Percentiles rank a stretch among this genome's conserved stretches.
These are phyloP conservation scores for Promerops cafer DNA, from an alignment of 2,113 vertebrate genomes.

Conservation along the genomic window DNA sequence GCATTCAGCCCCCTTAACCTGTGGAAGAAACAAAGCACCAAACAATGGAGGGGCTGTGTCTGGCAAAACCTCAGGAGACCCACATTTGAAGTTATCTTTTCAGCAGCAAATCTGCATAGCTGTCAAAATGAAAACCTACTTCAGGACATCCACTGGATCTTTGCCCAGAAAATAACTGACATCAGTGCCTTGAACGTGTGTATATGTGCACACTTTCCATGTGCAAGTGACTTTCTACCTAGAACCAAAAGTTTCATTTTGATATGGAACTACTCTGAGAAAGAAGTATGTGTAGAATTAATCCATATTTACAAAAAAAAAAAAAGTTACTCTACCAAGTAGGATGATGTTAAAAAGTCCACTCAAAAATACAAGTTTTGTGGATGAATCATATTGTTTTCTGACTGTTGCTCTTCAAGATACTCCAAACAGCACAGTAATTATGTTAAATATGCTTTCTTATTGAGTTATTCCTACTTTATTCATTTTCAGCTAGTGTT, in stretches of 20 bases:
- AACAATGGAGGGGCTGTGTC: background rate
- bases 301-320: background rate
- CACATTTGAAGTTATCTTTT: background rate
- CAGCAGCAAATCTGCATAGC: background rate
- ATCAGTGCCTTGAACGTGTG: background rate
- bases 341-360: background rate
- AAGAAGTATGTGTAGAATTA: background rate
- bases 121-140: constrained; percentile 16
- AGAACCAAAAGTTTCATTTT: background rate
- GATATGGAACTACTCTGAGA: background rate
- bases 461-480: background rate
- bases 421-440: background rate
- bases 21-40: background rate
- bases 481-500: background rate
- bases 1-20: background rate
- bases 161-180: background rate
- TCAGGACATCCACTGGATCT: background rate
- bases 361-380: background rate
- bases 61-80: background rate
- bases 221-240: background rate
- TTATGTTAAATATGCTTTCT: background rate
- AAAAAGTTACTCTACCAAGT: background rate
- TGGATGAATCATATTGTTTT: background rate
- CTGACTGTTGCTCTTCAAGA: background rate
- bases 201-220: background rate